Evolutionary conservation across 2,113 vertebrate species (phyloP), one percentile per base, ranked within the genome.

Genomic region (Camelus bactrianus): DNA sequence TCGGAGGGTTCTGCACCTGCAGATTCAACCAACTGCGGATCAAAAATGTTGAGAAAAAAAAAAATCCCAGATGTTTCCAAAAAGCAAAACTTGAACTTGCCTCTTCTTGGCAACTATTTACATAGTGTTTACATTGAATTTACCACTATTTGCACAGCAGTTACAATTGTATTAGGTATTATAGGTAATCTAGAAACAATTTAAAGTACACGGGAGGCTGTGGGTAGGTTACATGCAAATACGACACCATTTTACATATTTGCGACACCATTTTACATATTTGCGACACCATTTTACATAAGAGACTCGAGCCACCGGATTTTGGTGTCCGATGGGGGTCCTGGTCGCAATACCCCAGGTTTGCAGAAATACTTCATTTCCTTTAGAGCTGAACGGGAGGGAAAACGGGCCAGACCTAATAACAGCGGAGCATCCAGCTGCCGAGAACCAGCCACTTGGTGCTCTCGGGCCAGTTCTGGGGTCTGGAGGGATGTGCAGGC

Each of bases 391-490:
- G 65, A 30, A 16, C 46, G 17, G 32, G 38, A 17, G n/a, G 54
- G 13, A 65, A 50, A 16, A 12, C 0, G 4, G 46, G n/a, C 58
- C 8, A 9, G 30, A 8, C 67, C 42, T 16, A 10, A 4, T 0
- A 7, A 12, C 16, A 64, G 48, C 50, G 1, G 17, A 0, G 30
- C 5, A 19, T 6, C 24, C 6, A 0, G 8, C 5, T 4, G 35
- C 28, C 11, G 14, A 5, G 2, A 20, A 15, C 46, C 87, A 50
- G 87, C 28, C 1, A 0, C 7, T 4, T 0, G 52, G 52, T 6
- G 6, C 32, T 69, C 35, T 12, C 1, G 1, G 67, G 56, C 6
- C 30, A 7, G 38, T 5, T 28, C 8, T 19, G 16, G 77, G 28
- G n/a, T 11, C 72, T 14, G 15, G 19, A n/a, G 50, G 22, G 16